Base-by-base conservation (phyloP, 2,113 vertebrate species). In the Vimba vimba region DNA sequence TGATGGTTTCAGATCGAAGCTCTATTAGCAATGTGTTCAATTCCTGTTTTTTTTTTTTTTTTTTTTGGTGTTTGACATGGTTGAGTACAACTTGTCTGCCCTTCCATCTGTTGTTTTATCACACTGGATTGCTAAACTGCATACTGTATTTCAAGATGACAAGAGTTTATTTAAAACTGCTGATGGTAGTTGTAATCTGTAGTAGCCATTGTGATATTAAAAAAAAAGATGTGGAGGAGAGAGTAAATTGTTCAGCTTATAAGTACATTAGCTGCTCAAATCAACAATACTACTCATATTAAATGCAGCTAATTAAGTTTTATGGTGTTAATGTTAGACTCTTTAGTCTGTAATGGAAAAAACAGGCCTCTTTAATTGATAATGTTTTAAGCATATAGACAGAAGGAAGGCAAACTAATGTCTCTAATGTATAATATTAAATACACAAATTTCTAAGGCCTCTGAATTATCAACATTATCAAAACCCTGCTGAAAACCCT, bases 71-170 rank as follows among this genome's bases (percentile, higher is more conserved):
- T 76, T 76, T 76, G 43, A 52, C 47, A 19, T 50, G 43, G 43
- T 52, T 52, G 43, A 76, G 25, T 76, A 77, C 75, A 77, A 77
- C 33, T 77, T 55, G 50, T 77, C 50, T 57, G 17, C 47, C 9
- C 9, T 33, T 52, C 75, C 75, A 52, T 77, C 27, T 77, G 75
- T 30, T 55, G 50, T 57, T 77, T 57, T 55, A 77, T 57, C 75
- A 77, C 75, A 12, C 75, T 11, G 27, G 47, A 36, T 36, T 77
- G 27, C n/a, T 77, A 33, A 77, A 57, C 50, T 23, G 75, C 50
- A 57, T 71, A 47, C 62, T 83, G 27, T 19, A 55, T 77, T 76
- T 52, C 25, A 52, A 33, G 47, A 57, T 57, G 19, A 36, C 50
- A 39, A 21, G 17, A 69, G 33, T 69, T 19, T 69, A 39, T 69